These are phyloP conservation scores for Sebastes nivosus DNA, from an alignment of 2,797 vertebrate species.

Conservation along the genomic window DNA sequence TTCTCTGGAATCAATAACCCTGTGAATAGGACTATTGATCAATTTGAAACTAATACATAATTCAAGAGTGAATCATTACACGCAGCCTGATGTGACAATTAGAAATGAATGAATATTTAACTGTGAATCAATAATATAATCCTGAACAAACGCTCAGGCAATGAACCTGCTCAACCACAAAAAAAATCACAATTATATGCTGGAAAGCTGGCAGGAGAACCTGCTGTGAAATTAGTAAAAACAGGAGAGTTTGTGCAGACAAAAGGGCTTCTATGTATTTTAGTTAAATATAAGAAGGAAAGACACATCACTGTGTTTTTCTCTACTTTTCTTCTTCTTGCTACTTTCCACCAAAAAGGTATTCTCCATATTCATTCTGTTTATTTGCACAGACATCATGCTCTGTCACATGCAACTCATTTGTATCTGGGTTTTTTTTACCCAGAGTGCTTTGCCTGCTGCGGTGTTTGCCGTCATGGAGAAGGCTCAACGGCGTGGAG, in stretches of 20 bases:
- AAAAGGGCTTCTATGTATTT: background rate
- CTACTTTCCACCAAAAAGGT: background rate
- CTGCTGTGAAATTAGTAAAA: background rate
- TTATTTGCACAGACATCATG: background rate
- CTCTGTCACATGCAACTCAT: background rate
- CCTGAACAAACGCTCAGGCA: slow-evolving; percentile 13
- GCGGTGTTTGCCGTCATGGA: slow-evolving; percentile 91
- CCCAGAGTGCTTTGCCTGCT: slow-evolving; percentile 91
- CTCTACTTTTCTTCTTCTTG: background rate
- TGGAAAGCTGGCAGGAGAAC: background rate
- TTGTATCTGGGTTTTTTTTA: slow-evolving; percentile 62
- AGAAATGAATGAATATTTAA: slow-evolving; percentile 65
- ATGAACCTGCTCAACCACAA: slow-evolving; percentile 43
- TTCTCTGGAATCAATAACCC: slow-evolving; percentile 54
- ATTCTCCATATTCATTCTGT: background rate
- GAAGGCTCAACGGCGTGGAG: slow-evolving; percentile 83
- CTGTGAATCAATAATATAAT: slow-evolving; percentile 57
- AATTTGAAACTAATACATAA: slow-evolving; percentile 62
- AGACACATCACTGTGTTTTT: background rate
- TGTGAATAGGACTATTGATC: slow-evolving; percentile 59
- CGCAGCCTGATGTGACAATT: slow-evolving; percentile 60
- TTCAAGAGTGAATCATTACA: slow-evolving; percentile 52
- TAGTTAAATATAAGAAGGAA: background rate
- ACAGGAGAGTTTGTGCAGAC: background rate
- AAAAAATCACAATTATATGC: slow-evolving; percentile 18